Percentiles rank a stretch among this genome's conserved stretches.
phyloP scores from a whole-genome alignment of 2,113 vertebrate species.

The Pimephales promelas region DNA sequence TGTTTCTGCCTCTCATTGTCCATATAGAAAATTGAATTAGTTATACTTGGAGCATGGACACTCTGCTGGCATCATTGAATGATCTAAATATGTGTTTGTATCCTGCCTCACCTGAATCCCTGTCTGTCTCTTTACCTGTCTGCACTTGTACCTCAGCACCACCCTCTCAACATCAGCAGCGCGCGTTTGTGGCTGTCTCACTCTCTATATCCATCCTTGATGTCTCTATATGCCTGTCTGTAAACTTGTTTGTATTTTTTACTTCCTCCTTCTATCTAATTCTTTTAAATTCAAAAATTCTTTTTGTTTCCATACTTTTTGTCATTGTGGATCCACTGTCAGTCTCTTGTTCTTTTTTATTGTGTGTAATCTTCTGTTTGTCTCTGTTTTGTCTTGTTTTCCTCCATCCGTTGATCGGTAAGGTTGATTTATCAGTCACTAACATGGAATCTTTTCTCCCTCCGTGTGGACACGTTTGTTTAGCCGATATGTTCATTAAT shows the following conservation, averaged over 20 bases:
- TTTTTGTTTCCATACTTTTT: neutral
- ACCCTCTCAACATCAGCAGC: conserved; percentile 60
- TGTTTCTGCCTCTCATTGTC: neutral
- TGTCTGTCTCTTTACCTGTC: conserved; percentile 46
- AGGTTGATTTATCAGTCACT: conserved; percentile 44
- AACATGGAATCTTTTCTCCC: conserved; percentile 59
- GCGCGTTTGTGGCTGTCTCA: conserved; percentile 2
- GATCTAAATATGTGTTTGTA: conserved; percentile 6
- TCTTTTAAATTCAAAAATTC: neutral
- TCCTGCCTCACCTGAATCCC: conserved; percentile 29
- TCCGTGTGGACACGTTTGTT: conserved; percentile 49
- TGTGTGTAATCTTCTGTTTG: conserved; percentile 6
- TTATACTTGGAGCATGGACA: conserved; percentile 13
- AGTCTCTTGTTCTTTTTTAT: neutral
- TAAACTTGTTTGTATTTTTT: conserved; percentile 15
- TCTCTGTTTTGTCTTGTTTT: neutral
- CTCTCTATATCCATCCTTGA: conserved; percentile 16
- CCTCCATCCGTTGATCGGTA: neutral
- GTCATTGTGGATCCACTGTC: neutral
- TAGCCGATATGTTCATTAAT: conserved; percentile 41
- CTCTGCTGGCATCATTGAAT: conserved; percentile 16
- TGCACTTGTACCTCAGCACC: conserved; percentile 52
- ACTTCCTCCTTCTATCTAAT: neutral
- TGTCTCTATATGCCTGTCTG: conserved; percentile 20
- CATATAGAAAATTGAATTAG: neutral